Evolutionary conservation across 2,797 vertebrate species (phyloP).

Genomic region (Enteromius unitaeniatus): DNA sequence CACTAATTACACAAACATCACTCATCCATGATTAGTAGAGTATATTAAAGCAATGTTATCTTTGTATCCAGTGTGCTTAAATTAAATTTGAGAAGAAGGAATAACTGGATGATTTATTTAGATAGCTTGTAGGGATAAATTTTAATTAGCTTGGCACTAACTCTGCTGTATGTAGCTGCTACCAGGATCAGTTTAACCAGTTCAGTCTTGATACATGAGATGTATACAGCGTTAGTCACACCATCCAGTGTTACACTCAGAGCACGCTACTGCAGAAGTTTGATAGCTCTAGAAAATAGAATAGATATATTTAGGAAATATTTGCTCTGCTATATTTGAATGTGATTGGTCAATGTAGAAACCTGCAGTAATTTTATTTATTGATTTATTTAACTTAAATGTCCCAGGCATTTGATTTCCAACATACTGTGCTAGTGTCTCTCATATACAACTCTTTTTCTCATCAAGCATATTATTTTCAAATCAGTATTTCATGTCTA

Average conservation of each 20-base stretch:
- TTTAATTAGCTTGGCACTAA: background rate
- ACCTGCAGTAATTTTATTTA: background rate
- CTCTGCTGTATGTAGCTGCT: background rate
- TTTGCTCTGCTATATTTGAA: background rate
- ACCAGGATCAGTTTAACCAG: background rate
- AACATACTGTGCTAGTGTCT: background rate
- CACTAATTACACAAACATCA: background rate
- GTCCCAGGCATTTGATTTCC: background rate
- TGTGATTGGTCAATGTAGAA: background rate
- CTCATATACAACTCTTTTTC: background rate
- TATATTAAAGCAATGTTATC: background rate
- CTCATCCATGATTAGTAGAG: background rate
- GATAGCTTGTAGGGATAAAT: background rate
- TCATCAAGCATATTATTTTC: background rate
- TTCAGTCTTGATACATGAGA: background rate
- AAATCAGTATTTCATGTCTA: background rate
- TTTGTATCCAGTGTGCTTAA: background rate
- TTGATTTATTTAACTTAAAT: background rate
- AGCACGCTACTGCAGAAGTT: background rate
- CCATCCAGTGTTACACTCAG: background rate
- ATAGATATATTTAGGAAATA: background rate
- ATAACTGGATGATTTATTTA: background rate
- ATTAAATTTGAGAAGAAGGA: background rate
- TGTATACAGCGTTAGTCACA: background rate
- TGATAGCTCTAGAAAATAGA: background rate